Base-by-base conservation (phyloP, 2,113 vertebrate genomes). In the Leptocoma aspasia region DNA sequence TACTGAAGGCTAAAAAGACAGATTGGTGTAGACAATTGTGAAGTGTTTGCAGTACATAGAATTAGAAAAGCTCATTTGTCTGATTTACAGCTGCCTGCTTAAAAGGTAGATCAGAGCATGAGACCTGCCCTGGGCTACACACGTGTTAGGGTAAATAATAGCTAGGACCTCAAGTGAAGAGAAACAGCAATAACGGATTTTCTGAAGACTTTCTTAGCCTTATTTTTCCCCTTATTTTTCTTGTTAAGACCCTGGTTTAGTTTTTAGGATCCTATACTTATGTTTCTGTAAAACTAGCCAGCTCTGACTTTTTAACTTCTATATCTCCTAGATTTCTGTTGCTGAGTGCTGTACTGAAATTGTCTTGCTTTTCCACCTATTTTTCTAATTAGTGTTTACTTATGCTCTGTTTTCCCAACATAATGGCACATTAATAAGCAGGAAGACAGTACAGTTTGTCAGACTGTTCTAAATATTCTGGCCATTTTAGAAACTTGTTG, bases 31-130 rank as follows among this genome's bases (percentile, higher is more conserved):
- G 72, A 84, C 82, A 82, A 54, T 78, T 92, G 50, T 80, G 49
- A 37, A 69, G 52, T 30, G 24, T 80, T 93, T 81, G 65, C 64
- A 81, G 33, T 85, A 44, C 10, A 86, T 13, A 91, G 60, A 76
- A 66, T 70, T 80, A 83, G 75, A 83, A 86, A 83, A 63, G 22
- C 69, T 54, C 28, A 73, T 79, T 45, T 95, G 63, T 91, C 22
- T 92, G 84, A 77, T 89, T 95, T 93, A 82, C 54, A 87, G 61
- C 82, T 81, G 90, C 44, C 76, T 78, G 86, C 57, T 82, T 92
- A 80, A 76, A 95, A 93, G 63, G 41, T 88, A 83, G 45, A 60
- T 73, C 69, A 80, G 35, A 60, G 49, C 54, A 83, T 70, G 72
- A 96, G 70, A 59, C 82, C 21, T 78, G 44, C 26, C 35, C 39